phyloP scores from a whole-genome alignment of 2,113 vertebrate species.

The Haemorhous mexicanus region DNA sequence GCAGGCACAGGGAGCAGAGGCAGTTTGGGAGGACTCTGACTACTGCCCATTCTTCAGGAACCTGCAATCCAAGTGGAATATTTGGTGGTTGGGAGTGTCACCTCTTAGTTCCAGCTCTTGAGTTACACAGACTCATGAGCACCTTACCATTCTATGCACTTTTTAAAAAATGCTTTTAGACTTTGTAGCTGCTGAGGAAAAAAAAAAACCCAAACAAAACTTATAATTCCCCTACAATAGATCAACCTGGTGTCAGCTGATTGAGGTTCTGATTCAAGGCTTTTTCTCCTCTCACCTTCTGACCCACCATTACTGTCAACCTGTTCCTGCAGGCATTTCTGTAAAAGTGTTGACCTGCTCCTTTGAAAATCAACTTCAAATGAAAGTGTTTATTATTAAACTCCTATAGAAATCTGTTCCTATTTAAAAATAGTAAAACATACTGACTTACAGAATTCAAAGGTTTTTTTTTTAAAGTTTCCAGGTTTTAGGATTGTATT shows the following conservation, averaged over 20 bases:
- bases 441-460: not conserved
- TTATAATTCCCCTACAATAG: not conserved
- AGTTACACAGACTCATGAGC: not conserved
- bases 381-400: not conserved
- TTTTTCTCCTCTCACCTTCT: conserved; percentile 1
- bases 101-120: not conserved
- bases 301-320: conserved; percentile 8
- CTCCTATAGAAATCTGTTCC: not conserved
- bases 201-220: too few species aligned
- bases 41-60: not conserved
- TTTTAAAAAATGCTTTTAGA: not conserved
- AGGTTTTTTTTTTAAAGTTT: not conserved
- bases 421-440: not conserved
- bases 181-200: not conserved
- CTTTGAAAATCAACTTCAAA: conserved; percentile 34
- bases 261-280: not conserved
- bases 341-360: not conserved
- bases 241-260: not conserved
- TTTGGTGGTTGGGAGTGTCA: not conserved
- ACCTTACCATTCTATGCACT: not conserved
- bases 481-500: not conserved
- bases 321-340: conserved; percentile 1
- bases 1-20: not conserved
- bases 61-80: not conserved
- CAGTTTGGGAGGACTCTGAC: not conserved